Base-by-base conservation (phyloP, 35 echinoderm and acorn worm species). In the Apostichopus californicus region DNA sequence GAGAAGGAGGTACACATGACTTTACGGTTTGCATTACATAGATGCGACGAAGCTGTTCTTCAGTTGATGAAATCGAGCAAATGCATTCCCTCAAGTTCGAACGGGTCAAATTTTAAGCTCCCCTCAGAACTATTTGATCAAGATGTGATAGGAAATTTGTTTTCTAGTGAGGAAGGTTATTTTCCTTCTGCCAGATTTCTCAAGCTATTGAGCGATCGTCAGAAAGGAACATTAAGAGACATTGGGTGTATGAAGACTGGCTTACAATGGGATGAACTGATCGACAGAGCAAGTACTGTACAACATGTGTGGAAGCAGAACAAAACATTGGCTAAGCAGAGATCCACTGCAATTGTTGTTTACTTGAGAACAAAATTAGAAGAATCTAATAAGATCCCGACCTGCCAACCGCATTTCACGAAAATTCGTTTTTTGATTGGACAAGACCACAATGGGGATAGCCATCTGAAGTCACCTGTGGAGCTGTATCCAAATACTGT, bases 151-250 rank as follows among this genome's bases (percentile, higher is more conserved):
- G 54, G 55, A 60, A 55, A 78, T 24, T 56, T 91, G 77, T 91
- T 91, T 91, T 91, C 28, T 15, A 25, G 28, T 56, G 89, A 91
- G 9, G 89, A 91, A 78, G 89, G 89, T 18, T 91, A 8, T 54
- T 91, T 78, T 79, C 89, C 89, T 52, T 56, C 10, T 59, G 8
- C 52, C 3, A 25, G 18, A 60, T 91, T 91, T 56, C 7, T 91
- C 14, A 79, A 53, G 25, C 18, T 22, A 18, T 21, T 91, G 6
- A 59, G 28, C 18, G 89, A 77, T 59, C 70, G 89, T 8, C 89
- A 91, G 77, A 91, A 79, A 25, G 89, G 89, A 60, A 79, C 89
- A 15, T 25, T 91, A 1, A 54, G 89, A 91, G 89, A 91, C 18
- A 91, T 91, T 9, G 73, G 77, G 9, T 12, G 89, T 56, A 56